Base-by-base conservation (phyloP, 2,797 vertebrate genomes). In the Thamnophis elegans region DNA sequence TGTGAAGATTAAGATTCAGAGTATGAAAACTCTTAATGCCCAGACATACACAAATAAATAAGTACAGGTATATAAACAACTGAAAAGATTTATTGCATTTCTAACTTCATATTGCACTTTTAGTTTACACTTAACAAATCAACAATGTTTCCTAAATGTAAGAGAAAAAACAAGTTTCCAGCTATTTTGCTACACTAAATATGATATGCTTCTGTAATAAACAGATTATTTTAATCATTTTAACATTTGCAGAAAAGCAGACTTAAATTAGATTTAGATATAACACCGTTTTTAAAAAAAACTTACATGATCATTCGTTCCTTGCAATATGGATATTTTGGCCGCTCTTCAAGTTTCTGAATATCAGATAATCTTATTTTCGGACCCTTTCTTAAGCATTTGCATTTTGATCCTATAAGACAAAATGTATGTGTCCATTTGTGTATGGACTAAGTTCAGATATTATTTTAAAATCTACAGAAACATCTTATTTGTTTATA, bases 271-370 rank as follows among this genome's bases (percentile, higher is more conserved):
- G 85, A 94, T 95, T 88, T 87, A 88, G 89, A 93, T 90, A 10
- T 1, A 82, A 87, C 12, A 82, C 94, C 88, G 1, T 3, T 51
- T 54, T 9, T 89, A 88, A 91, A 94, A 68, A 88, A 85, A 88
- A 98, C 99, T 99, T 98, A 99, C 99, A 99, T 99, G 95, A 99
- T 99, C 99, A 99, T 99, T 97, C 99, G 99, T 97, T 99, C 99
- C 94, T 99, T 98, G 94, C 99, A 99, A 96, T 98, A 99, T 0
- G 99, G 99, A 97, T 99, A 98, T 97, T 99, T 99, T 73, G 99
- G 99, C 98, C 99, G 99, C 95, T 99, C 98, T 98, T 99, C 99
- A 98, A 99, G 98, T 97, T 99, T 99, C 97, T 99, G 98, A 1
- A 99, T 99, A 1, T 99, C 99, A 97, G 99, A 99, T 95, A 99